Evolutionary conservation across 2,113 vertebrate genomes (phyloP).

Genomic region (Microtus oregoni): DNA sequence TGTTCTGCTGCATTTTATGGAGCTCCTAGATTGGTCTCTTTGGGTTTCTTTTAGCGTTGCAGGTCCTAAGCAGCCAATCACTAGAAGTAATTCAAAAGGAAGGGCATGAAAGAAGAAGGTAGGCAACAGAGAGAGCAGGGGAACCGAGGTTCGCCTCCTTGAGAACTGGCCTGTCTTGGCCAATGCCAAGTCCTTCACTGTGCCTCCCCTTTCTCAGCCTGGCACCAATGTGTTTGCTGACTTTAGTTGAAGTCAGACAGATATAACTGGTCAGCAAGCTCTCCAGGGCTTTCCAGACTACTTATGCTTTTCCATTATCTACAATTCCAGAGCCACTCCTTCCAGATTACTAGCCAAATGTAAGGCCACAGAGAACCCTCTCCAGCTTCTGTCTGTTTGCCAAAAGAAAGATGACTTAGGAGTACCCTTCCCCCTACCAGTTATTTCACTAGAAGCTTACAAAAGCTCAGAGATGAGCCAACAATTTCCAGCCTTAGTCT

Average conservation of each 20-base stretch:
- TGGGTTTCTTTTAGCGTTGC: not conserved
- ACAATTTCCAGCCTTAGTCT: not conserved
- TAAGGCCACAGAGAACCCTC: slow-evolving; percentile 39
- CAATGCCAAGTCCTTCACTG: slow-evolving; percentile 5
- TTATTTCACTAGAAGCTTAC: not conserved
- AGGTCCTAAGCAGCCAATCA: not conserved
- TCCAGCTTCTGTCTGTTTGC: not conserved
- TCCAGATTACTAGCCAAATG: not conserved
- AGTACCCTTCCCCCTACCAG: not conserved
- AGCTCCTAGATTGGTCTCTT: slow-evolving; percentile 24
- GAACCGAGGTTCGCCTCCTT: not conserved
- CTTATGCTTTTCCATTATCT: slow-evolving; percentile 52
- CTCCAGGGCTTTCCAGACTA: slow-evolving; percentile 63
- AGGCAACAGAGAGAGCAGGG: not conserved
- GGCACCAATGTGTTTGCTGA: slow-evolving; percentile 64
- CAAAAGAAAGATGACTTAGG: slow-evolving; percentile 49
- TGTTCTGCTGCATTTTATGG: not conserved
- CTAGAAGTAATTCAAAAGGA: not conserved
- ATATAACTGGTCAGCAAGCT: slow-evolving; percentile 61
- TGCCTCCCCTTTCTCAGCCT: not conserved
- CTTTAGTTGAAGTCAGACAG: slow-evolving; percentile 30
- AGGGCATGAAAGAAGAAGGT: not conserved
- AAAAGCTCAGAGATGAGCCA: not conserved
- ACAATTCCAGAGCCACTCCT: slow-evolving; percentile 41
- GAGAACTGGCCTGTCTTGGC: not conserved